Conservation (phyloP, 1,140 invertebrate species). For the Bilobella aurantiaca region DNA sequence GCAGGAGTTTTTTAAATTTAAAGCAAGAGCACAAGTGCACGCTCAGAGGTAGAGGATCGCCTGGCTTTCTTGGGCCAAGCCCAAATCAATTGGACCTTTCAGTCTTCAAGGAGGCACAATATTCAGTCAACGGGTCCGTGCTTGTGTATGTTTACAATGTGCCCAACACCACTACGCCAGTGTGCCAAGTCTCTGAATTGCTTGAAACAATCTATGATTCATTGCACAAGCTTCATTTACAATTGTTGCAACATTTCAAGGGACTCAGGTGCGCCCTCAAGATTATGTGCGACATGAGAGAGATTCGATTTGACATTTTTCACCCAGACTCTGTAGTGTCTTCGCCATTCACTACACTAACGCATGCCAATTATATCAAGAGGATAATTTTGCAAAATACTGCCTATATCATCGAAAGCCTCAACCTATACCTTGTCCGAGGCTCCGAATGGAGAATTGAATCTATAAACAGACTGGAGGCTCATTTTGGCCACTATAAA, state of each 20-base stretch:
- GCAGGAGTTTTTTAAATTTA: neutral
- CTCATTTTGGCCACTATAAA: neutral
- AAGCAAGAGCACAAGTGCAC: neutral
- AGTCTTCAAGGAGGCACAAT: neutral
- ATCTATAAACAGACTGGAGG: too few relatives aligned
- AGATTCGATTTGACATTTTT: neutral
- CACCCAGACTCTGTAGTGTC: neutral
- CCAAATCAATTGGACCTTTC: neutral
- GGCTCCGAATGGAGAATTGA: too few relatives aligned
- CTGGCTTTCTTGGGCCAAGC: neutral
- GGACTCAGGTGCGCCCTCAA: neutral
- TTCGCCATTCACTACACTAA: neutral
- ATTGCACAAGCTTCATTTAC: neutral
- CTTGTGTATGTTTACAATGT: neutral
- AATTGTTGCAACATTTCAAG: neutral
- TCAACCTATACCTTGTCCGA: neutral
- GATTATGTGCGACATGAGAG: neutral
- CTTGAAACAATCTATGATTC: neutral
- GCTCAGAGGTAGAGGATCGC: neutral
- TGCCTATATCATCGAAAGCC: neutral
- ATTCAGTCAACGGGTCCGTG: neutral
- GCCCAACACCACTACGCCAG: too few relatives aligned
- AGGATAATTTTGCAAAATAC: neutral
- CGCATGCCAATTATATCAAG: neutral
- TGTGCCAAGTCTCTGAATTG: neutral